Evolutionary conservation across 1,140 invertebrate species (phyloP).

Genomic region (Probaryconus sp.): DNA sequence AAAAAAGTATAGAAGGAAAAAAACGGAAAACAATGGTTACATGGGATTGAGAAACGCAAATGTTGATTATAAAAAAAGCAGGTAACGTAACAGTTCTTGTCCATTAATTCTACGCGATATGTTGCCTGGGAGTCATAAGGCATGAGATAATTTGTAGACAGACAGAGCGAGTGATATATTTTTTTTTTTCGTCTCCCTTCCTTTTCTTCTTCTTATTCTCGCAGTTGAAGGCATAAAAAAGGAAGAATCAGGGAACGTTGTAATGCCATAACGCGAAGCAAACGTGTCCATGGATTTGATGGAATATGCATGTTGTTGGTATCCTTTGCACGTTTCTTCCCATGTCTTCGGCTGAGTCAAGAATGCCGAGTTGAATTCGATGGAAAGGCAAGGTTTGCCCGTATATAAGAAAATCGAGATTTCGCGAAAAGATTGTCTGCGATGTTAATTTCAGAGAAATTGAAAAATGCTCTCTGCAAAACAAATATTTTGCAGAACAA

Average conservation of each 20-base stretch:
- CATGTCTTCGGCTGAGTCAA: neutral
- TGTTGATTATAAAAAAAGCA: too few species aligned
- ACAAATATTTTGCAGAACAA: too few species aligned
- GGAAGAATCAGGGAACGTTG: slow-evolving; percentile 13
- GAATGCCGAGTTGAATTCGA: slow-evolving; percentile 18
- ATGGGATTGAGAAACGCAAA: too few species aligned
- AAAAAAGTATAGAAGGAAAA: too few species aligned
- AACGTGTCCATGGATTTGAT: slow-evolving; percentile 33
- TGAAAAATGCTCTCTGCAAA: too few species aligned
- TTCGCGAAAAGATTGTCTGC: too few species aligned
- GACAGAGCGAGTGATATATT: slow-evolving; percentile 4
- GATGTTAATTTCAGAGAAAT: too few species aligned
- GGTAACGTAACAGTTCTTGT: too few species aligned
- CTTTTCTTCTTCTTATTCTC: slow-evolving; percentile 22
- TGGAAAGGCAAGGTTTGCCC: slow-evolving; percentile 15
- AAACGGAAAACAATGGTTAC: too few species aligned
- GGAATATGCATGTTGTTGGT: slow-evolving; percentile 37
- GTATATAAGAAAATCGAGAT: slow-evolving; percentile 4
- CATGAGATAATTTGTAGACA: slow-evolving; percentile 17
- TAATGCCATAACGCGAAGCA: slow-evolving; percentile 23
- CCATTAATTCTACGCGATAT: too few species aligned
- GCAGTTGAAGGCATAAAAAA: slow-evolving; percentile 11
- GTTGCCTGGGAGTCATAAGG: slow-evolving; percentile 10
- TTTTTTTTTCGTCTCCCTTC: too few species aligned
- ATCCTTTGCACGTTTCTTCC: slow-evolving; percentile 27